A percentile compares a stretch with the other conserved stretches of the same genome.
These are phyloP conservation scores for Tympanuchus pallidicinctus DNA, from an alignment of 2,113 vertebrate genomes.

Conservation along the genomic window DNA sequence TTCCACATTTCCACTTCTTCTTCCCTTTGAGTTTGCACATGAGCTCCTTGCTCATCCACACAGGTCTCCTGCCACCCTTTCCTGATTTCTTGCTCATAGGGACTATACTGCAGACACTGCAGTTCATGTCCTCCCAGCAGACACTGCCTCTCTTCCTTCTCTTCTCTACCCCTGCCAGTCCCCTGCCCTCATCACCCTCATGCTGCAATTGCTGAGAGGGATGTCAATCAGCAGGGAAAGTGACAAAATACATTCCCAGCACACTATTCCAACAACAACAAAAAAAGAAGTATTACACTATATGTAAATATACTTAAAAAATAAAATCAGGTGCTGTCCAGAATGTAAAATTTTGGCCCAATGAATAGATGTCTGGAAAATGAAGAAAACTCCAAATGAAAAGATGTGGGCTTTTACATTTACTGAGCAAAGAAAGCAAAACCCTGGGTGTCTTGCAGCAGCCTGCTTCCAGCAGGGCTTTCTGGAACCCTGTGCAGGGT, in stretches of 20 bases:
- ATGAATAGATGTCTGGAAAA: not conserved
- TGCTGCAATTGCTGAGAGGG: not conserved
- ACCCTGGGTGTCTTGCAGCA: rapidly evolving
- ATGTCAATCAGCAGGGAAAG: not conserved
- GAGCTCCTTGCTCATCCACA: too few relatives aligned
- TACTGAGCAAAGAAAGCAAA: not conserved
- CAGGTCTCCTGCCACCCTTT: too few relatives aligned
- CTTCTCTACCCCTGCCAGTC: not conserved
- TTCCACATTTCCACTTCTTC: too few relatives aligned
- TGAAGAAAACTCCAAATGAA: not conserved
- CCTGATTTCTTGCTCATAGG: too few relatives aligned
- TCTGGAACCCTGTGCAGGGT: rapidly evolving
- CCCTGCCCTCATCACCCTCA: not conserved
- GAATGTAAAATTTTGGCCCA: not conserved
- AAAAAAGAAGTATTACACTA: not conserved
- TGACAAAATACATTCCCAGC: not conserved
- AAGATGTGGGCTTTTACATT: not conserved
- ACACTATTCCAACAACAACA: not conserved
- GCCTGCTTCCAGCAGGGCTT: not conserved
- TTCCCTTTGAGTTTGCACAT: too few relatives aligned
- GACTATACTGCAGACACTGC: too few relatives aligned
- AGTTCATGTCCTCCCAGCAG: not conserved
- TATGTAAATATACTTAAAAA: not conserved
- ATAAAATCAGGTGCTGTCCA: too few relatives aligned
- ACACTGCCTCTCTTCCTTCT: not conserved